These are phyloP conservation scores for Sipha flava DNA, from an alignment of 1,140 invertebrate species.

Conservation along the genomic window DNA sequence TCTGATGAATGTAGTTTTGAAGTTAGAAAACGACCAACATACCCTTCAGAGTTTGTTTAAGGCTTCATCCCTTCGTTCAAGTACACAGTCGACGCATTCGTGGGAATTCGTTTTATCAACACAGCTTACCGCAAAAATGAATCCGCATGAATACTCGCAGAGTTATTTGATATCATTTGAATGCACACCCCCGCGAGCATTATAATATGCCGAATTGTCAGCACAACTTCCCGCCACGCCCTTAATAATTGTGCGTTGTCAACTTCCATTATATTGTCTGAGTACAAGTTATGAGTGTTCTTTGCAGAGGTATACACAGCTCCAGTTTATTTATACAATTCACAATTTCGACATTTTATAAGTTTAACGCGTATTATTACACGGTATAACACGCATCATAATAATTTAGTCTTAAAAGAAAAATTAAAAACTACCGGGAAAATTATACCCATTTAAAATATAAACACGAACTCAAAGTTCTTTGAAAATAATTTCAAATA, in stretches of 20 bases:
- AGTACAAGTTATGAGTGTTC: not conserved
- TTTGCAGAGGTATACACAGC: too few relatives aligned
- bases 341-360: not conserved
- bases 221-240: not conserved
- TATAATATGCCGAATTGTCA: constrained; percentile 1
- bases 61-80: not conserved
- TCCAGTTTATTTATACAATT: not conserved
- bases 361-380: not conserved
- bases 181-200: too few relatives aligned
- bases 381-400: too few relatives aligned
- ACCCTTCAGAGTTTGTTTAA: not conserved
- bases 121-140: not conserved
- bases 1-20: not conserved
- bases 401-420: too few relatives aligned
- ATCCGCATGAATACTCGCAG: not conserved
- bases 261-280: not conserved
- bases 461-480: too few relatives aligned
- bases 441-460: too few relatives aligned
- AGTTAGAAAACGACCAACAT: not conserved
- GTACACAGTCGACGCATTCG: not conserved
- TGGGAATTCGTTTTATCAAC: not conserved
- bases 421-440: too few relatives aligned
- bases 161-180: not conserved
- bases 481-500: too few relatives aligned
- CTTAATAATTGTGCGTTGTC: not conserved